Percentiles rank a stretch among this genome's conserved stretches.
Conservation (phyloP, 2,113 vertebrate genomes). For the Benthochromis sp. region DNA sequence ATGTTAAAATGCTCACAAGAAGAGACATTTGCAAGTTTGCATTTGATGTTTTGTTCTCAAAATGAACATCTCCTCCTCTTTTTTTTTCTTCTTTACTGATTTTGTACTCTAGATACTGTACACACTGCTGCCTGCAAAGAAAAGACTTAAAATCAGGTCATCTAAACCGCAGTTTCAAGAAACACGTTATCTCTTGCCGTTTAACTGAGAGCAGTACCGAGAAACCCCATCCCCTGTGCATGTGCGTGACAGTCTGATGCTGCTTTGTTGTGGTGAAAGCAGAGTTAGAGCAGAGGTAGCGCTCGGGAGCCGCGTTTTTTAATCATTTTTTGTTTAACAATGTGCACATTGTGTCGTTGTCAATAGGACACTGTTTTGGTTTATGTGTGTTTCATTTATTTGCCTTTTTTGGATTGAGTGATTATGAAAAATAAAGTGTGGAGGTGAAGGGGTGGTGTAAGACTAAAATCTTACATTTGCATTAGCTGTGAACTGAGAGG, state of each 20-base stretch:
- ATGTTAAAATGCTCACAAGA: neutral
- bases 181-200: neutral
- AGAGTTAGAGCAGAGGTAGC: neutral
- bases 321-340: neutral
- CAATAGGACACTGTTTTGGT: neutral
- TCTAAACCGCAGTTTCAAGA: neutral
- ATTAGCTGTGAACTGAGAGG: neutral
- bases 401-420: neutral
- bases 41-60: neutral
- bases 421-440: neutral
- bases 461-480: neutral
- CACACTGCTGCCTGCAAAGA: neutral
- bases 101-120: neutral
- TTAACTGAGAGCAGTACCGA: neutral
- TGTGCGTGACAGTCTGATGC: neutral
- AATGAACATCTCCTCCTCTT: neutral
- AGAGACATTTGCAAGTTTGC: neutral
- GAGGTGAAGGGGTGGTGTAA: neutral
- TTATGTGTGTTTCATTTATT: neutral
- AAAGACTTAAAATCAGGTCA: conserved; percentile 8
- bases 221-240: neutral
- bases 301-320: neutral
- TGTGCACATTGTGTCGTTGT: neutral
- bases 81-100: neutral
- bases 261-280: neutral